A percentile compares a stretch with the other conserved stretches of the same genome.
Conservation (phyloP, 92 coral and sea anemone genomes). For the Phenganax stokvisi region DNA sequence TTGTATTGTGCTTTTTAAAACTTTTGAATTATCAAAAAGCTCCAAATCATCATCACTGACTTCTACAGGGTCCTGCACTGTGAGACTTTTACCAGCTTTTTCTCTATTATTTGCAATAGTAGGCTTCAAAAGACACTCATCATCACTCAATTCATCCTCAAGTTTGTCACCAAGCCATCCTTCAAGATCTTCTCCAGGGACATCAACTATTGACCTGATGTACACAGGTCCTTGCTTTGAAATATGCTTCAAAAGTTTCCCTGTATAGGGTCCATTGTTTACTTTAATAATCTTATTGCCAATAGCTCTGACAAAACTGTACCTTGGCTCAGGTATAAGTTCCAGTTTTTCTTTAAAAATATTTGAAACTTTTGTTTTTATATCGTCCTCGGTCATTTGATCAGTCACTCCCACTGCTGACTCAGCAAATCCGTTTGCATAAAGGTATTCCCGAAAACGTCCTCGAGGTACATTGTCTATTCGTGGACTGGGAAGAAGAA, state of each 20-base stretch:
- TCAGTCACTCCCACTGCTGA: conserved; percentile 41
- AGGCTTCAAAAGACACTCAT: not conserved
- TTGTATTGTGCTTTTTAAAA: not conserved
- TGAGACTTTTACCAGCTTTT: not conserved
- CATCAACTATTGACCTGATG: conserved; percentile 35
- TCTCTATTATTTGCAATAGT: not conserved
- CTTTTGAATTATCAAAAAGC: not conserved
- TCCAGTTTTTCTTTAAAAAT: conserved; percentile 23
- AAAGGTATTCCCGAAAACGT: conserved; percentile 38
- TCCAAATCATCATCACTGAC: not conserved
- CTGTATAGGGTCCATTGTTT: conserved; percentile 49
- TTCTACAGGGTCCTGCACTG: conserved; percentile 8
- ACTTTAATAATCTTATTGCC: conserved; percentile 47
- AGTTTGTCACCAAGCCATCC: conserved; percentile 17
- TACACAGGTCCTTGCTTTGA: conserved; percentile 52
- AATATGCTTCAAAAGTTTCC: conserved; percentile 46
- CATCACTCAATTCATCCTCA: conserved; percentile 4
- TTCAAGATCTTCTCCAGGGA: conserved; percentile 15
- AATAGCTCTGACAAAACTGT: conserved; percentile 50
- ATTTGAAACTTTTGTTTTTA: conserved; percentile 25
- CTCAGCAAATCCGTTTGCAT: conserved; percentile 37
- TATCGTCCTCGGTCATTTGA: conserved; percentile 47
- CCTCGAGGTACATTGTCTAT: conserved; percentile 44
- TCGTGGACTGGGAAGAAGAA: conserved; percentile 49
- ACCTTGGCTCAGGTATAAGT: conserved; percentile 37